Conservation (phyloP, 2,113 vertebrate species). For the Calypte anna region DNA sequence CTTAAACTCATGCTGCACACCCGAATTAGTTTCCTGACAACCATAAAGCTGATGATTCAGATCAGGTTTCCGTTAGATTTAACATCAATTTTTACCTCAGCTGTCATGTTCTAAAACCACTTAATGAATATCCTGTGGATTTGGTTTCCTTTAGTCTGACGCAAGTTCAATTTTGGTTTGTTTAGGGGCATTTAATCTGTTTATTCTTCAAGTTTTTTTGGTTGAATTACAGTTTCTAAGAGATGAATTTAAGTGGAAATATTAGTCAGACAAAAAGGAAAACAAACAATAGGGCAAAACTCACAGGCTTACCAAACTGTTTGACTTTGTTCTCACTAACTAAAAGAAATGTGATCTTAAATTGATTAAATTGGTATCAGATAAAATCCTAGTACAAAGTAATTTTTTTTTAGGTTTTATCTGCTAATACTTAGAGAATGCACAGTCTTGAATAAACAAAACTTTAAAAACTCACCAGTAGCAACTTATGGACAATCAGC, state of each 20-base stretch:
- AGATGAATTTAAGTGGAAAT: not conserved
- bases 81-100: not conserved
- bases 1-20: not conserved
- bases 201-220: not conserved
- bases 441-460: not conserved
- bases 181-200: not conserved
- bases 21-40: conserved; percentile 11
- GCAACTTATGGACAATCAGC: not conserved
- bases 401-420: not conserved
- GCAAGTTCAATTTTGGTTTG: not conserved
- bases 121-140: not conserved
- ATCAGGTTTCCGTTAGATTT: not conserved
- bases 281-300: not conserved
- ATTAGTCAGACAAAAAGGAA: not conserved
- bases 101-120: not conserved
- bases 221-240: not conserved
- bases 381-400: not conserved
- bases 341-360: not conserved
- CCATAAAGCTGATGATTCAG: not conserved
- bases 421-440: not conserved
- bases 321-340: not conserved
- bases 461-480: not conserved
- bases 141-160: not conserved
- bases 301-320: not conserved
- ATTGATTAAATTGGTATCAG: not conserved